A percentile compares a stretch with the other conserved stretches of the same genome.
phyloP scores from a whole-genome alignment of 2,113 vertebrate species.

The Aptenodytes patagonicus region DNA sequence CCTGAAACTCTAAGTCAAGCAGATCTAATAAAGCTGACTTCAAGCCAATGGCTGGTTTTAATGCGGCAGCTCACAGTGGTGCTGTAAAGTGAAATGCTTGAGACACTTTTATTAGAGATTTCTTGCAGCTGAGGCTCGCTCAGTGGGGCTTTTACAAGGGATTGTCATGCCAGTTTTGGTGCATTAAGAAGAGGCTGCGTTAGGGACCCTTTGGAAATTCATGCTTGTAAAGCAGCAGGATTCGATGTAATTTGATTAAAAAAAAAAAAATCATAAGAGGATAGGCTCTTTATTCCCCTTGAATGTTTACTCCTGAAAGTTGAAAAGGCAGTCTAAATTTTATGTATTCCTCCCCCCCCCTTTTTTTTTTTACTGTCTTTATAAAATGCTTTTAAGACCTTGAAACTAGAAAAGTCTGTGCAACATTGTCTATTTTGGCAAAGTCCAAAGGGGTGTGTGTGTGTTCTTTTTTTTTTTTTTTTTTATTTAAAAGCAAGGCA shows the following conservation, averaged over 20 bases:
- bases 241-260: conserved; percentile 61
- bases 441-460: not conserved
- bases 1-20: conserved; percentile 68
- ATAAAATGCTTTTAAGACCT: conserved; percentile 44
- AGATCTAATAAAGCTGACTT: conserved; percentile 67
- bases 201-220: conserved; percentile 59
- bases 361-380: not conserved
- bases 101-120: conserved; percentile 76
- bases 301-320: conserved; percentile 42
- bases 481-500: not conserved
- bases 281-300: conserved; percentile 44
- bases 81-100: conserved; percentile 74
- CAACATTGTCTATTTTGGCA: conserved; percentile 32
- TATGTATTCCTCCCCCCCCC: not conserved
- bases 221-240: conserved; percentile 61
- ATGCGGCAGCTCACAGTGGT: conserved; percentile 67
- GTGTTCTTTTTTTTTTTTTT: not conserved
- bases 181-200: conserved; percentile 57
- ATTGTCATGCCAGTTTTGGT: conserved; percentile 57
- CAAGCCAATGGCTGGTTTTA: conserved; percentile 65
- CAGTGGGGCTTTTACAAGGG: conserved; percentile 70
- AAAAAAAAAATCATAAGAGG: conserved; percentile 52
- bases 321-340: conserved; percentile 19
- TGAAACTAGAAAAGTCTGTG: not conserved
- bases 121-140: conserved; percentile 79